Base-by-base conservation (phyloP, 2,888 invertebrate species). In the Abrostola tripartita region DNA sequence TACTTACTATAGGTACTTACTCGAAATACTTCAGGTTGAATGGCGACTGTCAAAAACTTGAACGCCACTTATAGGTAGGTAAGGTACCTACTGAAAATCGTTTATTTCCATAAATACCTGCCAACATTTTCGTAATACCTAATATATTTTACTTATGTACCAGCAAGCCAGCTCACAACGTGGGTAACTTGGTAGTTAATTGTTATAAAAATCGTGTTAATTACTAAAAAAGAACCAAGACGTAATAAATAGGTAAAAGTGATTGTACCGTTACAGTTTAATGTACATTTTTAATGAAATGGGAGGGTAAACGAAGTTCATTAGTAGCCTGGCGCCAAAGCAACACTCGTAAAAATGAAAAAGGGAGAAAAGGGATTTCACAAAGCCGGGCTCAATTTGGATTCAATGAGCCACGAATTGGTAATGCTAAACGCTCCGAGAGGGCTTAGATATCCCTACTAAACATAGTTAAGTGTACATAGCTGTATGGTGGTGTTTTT, bases 391-490 rank as follows among this genome's bases (percentile, higher is more conserved):
- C 82, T 84, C 86, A 90, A 90, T 90, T 91, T 85, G 86, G 83
- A 88, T 86, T 88, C 89, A 90, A 90, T 90, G 90, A 89, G 86
- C 88, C 90, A 84, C 82, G 85, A 87, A 89, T 87, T 82, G 87
- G 86, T 86, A 86, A 89, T 88, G 86, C 86, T 89, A 85, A 89
- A 88, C 84, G 87, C 82, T 84, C 75, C 67, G 80, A 83, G 85
- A 85, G 85, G 84, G 88, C 82, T 88, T 86, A 85, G 81, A 81
- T 82, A 77, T 73, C 71, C 78, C 65, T 78, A 73, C 66, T 73
- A 66, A 76, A 70, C 75, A 77, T 69, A 74, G 74, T 74, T 66
- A 68, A 54, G 55, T 68, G 44, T 69, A 61, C 53, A 53, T 68
- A 71, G 57, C 51, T 70, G 44, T 71, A 63, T 64, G 49, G 53